Base-by-base conservation (phyloP, 2,797 vertebrate genomes). In the Propithecus perrieri region DNA sequence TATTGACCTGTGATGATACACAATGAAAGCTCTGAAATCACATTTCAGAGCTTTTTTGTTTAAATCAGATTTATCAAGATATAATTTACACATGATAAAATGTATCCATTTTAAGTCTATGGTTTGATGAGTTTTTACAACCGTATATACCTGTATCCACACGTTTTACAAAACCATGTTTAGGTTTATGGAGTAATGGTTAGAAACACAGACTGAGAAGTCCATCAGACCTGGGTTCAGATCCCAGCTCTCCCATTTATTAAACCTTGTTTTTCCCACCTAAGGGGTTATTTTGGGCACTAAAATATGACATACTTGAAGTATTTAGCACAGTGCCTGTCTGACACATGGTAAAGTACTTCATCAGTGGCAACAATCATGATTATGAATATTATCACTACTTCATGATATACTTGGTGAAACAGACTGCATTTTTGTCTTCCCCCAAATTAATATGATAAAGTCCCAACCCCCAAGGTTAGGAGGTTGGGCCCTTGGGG, bases 1-100 rank as follows among this genome's bases (percentile, higher is more conserved):
- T 93, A 95, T 59, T 95, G 96, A 97, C 38, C 33, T 48, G 72
- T 67, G 46, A 89, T 28, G 5, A 55, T 12, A 92, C 20, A 38
- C 48, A 74, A 95, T 13, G 22, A 97, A 96, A 95, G 11, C 55
- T 96, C 72, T 85, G 72, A 97, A 96, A 91, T 94, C 38, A 92
- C 41, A 85, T 76, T 94, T 41, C 69, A 43, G 43, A 43, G 43
- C 43, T 67, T 15, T 85, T 94, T 95, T 96, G 95, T 95, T 91
- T 43, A 95, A 97, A 78, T 91, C n/a, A 87, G 57, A 14, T 89
- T 94, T 69, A 61, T 65, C 50, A 9, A 74, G 0, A 5, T 69
- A 74, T n/a, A 74, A 65, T 59, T 90, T 89, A 75, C 13, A 53
- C 65, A 26, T 0, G 89, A 76, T 63, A 63, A 94, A 85, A 48